Percentiles rank a stretch among this genome's conserved stretches.
Conservation (phyloP, 1,140 invertebrate genomes). For the Apis mellifera region Amel_HAv3.1 CM009944.2:4916001-4916500, state of each 20-base stretch:
- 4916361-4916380: background rate
- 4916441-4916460: background rate
- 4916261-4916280: no score
- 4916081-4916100: background rate
- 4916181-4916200: no score
- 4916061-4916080: slow-evolving; percentile 75
- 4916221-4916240: no score
- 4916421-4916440: background rate
- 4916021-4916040: slow-evolving; percentile 77
- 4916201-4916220: no score
- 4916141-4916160: no score
- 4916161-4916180: no score
- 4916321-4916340: no score
- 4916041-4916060: slow-evolving; percentile 79
- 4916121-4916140: no score
- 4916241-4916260: no score
- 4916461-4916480: background rate
- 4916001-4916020: slow-evolving; percentile 69
- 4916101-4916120: background rate
- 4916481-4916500: background rate
- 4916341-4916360: no score
- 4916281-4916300: no score
- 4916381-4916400: background rate
- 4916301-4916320: no score
- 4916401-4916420: background rate